These are phyloP conservation scores for Euzophera pinguis DNA, from an alignment of 2,888 invertebrate species.

Conservation along the genomic window DNA sequence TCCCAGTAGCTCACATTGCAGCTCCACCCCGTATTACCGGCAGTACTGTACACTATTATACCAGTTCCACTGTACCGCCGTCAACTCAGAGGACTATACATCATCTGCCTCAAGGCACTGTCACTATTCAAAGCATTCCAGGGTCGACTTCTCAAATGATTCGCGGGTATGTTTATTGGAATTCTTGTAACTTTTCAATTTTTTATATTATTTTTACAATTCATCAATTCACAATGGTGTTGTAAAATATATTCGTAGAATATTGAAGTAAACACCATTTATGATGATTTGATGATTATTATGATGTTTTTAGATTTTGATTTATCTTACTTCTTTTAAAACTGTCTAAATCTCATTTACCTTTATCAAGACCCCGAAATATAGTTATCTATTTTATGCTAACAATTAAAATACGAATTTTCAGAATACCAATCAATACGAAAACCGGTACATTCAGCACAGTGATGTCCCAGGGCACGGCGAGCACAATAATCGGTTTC, in stretches of 20 bases:
- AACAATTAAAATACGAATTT: constrained; percentile 21
- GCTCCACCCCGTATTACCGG: constrained; percentile 58
- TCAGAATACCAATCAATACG: constrained; percentile 67
- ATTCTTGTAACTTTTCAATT: too few species aligned
- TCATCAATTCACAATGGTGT: too few species aligned
- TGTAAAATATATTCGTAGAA: too few species aligned
- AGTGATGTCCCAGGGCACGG: constrained; percentile 73
- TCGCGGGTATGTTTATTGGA: constrained; percentile 53
- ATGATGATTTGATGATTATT: too few species aligned
- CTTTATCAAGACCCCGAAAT: too few species aligned
- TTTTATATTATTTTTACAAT: too few species aligned
- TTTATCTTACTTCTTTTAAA: too few species aligned
- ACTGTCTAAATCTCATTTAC: too few species aligned
- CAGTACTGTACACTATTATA: constrained; percentile 62
- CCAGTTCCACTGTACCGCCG: constrained; percentile 33
- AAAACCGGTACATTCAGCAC: constrained; percentile 70
- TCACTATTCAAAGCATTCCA: constrained; percentile 67
- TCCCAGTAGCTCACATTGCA: constrained; percentile 65
- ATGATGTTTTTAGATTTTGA: too few species aligned
- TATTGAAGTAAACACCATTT: too few species aligned
- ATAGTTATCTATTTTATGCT: neutral
- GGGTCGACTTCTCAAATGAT: constrained; percentile 63
- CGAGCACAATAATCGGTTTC: constrained; percentile 69
- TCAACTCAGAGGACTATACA: constrained; percentile 47
- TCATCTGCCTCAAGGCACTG: constrained; percentile 60